Conservation (phyloP, 2,888 invertebrate species). For the Nemotelus pantherinus region DNA sequence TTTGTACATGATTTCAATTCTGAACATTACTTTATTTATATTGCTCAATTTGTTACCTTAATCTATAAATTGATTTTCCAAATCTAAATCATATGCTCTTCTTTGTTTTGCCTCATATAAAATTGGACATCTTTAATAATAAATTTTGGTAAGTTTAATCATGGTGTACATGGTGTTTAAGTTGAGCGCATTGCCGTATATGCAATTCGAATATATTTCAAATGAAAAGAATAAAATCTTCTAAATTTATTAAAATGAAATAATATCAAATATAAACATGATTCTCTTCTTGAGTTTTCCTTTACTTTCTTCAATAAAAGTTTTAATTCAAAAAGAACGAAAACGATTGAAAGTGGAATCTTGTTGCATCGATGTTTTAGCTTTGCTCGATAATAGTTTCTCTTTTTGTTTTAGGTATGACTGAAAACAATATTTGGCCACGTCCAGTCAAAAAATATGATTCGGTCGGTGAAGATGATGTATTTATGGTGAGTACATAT, state of each 20-base stretch:
- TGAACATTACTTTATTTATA: no score
- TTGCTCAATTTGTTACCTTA: constrained; percentile 28
- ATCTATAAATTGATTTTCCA: constrained; percentile 53
- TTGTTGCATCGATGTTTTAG: no score
- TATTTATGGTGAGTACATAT: constrained; percentile 82
- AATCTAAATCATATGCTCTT: constrained; percentile 57
- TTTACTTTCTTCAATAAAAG: no score
- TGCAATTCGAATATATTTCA: neutral
- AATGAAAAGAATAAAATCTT: no score
- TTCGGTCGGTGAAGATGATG: constrained; percentile 90
- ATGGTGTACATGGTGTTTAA: constrained; percentile 10
- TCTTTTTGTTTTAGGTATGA: constrained; percentile 71
- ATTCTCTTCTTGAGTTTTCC: no score
- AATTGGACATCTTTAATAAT: constrained; percentile 54
- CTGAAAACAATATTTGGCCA: constrained; percentile 74
- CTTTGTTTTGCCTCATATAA: constrained; percentile 57
- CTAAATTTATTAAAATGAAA: no score
- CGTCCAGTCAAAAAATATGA: constrained; percentile 66
- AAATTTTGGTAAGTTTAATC: constrained; percentile 50
- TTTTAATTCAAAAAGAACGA: no score
- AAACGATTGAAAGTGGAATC: no score
- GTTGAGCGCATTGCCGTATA: constrained; percentile 1
- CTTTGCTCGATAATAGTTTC: constrained; percentile 22
- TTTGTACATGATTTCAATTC: no score
- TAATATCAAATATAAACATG: no score